These are phyloP conservation scores for Drosophila virilis DNA, from an alignment of 1,140 invertebrate species.

Conservation along the genomic window DNA sequence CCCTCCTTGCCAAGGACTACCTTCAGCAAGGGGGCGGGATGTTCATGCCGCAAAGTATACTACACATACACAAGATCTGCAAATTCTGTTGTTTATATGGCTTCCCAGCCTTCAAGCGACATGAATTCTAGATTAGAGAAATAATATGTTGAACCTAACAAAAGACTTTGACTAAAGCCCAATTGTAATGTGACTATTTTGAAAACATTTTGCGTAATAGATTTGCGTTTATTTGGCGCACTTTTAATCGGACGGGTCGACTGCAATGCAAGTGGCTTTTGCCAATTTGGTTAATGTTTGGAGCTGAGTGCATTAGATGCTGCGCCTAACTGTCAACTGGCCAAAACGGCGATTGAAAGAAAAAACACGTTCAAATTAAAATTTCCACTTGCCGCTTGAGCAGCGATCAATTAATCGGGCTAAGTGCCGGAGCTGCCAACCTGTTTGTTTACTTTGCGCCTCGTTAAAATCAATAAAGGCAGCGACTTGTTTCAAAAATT, in stretches of 20 bases:
- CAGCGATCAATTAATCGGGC: constrained; percentile 59
- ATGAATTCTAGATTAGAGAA: too few relatives aligned
- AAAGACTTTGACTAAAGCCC: too few relatives aligned
- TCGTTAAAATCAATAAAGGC: constrained; percentile 78
- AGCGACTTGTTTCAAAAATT: constrained; percentile 28
- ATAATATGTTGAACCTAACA: too few relatives aligned
- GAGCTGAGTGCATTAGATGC: constrained; percentile 2
- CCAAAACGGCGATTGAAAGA: background rate
- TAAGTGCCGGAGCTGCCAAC: constrained; percentile 47
- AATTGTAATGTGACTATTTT: too few relatives aligned
- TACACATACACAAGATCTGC: too few relatives aligned
- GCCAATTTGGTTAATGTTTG: background rate
- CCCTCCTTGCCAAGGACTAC: too few relatives aligned
- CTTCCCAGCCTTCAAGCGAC: too few relatives aligned
- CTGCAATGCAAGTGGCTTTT: constrained; percentile 5
- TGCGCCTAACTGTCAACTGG: constrained; percentile 9
- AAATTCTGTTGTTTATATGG: too few relatives aligned
- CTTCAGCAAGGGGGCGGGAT: too few relatives aligned
- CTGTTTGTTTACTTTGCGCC: constrained; percentile 65
- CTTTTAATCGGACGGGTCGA: background rate
- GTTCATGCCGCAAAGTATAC: too few relatives aligned
- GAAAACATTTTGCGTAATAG: background rate
- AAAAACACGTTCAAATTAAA: constrained; percentile 45
- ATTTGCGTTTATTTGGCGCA: background rate
- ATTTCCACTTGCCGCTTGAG: constrained; percentile 44